These are phyloP conservation scores for Oophaga sylvatica DNA, from an alignment of 2,797 vertebrate genomes.

Conservation along the genomic window DNA sequence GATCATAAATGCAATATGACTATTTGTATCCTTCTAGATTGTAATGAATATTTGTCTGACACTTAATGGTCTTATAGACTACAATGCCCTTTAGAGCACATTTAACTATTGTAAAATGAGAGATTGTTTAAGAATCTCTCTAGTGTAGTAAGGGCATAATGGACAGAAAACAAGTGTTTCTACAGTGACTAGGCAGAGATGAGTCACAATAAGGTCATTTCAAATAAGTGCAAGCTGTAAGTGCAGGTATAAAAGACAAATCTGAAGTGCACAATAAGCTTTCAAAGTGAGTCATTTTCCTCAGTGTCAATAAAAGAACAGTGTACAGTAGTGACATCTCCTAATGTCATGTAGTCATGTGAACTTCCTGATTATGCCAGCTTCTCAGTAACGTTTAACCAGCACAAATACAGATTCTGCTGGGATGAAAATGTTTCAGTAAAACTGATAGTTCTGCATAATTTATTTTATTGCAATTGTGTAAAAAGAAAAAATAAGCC, in stretches of 20 bases:
- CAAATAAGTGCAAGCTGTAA: constrained; percentile 22
- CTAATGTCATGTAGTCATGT: constrained; percentile 49
- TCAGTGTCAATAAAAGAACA: constrained; percentile 42
- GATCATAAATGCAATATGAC: neutral
- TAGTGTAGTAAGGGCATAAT: constrained; percentile 10
- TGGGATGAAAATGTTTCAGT: neutral
- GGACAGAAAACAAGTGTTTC: constrained; percentile 37
- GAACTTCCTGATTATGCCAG: constrained; percentile 43
- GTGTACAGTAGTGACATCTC: constrained; percentile 50
- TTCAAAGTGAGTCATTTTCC: constrained; percentile 46
- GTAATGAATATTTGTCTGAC: neutral
- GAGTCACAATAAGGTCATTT: constrained; percentile 41
- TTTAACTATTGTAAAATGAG: constrained; percentile 18
- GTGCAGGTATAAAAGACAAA: constrained; percentile 45
- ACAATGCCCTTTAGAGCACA: neutral
- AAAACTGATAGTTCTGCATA: constrained; percentile 7
- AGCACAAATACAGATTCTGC: constrained; percentile 7
- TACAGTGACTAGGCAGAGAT: constrained; percentile 26
- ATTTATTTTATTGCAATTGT: constrained; percentile 25
- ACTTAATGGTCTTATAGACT: constrained; percentile 9
- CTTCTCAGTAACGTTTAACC: constrained; percentile 22
- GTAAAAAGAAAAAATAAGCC: constrained; percentile 1
- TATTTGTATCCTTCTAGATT: neutral
- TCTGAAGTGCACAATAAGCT: constrained; percentile 35
- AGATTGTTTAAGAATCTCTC: neutral